A percentile compares a stretch with the other conserved stretches of the same genome.
Conservation (phyloP, 2,797 vertebrate genomes). For the Pachyuromys duprasi region DNA sequence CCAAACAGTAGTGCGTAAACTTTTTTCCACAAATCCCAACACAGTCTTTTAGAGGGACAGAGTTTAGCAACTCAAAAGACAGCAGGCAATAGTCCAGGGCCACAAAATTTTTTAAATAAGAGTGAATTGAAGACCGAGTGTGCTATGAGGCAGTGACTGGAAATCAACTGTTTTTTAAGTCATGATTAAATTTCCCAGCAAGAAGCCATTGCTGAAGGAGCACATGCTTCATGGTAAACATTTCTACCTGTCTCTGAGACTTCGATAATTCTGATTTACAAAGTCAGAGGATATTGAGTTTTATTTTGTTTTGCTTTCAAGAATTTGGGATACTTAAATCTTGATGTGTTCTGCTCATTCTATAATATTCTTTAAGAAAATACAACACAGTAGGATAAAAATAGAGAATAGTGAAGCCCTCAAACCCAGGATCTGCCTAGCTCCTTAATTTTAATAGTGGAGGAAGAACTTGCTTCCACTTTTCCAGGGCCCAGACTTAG, state of each 20-base stretch:
- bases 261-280: not conserved
- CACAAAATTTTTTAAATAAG: not conserved
- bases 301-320: slow-evolving; percentile 50
- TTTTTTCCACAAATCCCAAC: not conserved
- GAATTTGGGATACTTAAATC: not conserved
- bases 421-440: not conserved
- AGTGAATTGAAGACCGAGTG: not conserved
- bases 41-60: not conserved
- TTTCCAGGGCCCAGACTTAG: slow-evolving; percentile 2
- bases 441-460: not conserved
- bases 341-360: not conserved
- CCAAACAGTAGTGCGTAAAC: too few species aligned
- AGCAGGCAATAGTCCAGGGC: not conserved
- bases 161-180: not conserved
- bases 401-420: not conserved
- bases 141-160: not conserved
- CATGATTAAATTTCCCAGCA: not conserved
- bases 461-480: not conserved
- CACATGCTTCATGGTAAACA: not conserved
- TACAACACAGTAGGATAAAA: not conserved
- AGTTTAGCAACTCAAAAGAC: not conserved
- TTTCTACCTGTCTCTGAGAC: not conserved
- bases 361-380: not conserved
- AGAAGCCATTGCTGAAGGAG: not conserved
- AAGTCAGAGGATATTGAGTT: not conserved